Evolutionary conservation across 2,888 invertebrate genomes (phyloP), one percentile per base, ranked within the genome.

Genomic region (Epirrhoe alternata): DNA sequence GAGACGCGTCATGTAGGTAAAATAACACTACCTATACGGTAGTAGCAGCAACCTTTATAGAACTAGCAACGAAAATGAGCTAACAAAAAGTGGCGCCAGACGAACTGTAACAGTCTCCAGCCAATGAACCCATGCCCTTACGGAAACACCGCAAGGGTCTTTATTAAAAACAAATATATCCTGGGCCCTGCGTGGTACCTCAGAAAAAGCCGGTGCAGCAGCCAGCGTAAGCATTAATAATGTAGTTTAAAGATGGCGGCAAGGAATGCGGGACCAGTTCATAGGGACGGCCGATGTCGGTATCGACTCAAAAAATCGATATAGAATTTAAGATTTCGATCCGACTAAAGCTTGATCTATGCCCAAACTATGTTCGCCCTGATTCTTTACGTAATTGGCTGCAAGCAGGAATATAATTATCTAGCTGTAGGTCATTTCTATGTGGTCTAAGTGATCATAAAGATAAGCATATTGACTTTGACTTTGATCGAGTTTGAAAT

Each of bases 191-290:
- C 79, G 76, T 83, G 79, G 79, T 80, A 80, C 64, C 78, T 77
- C 63, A 68, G 61, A 68, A 68, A 68, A 68, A 64, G 71, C 66
- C 71, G 81, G 78, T 81, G 88, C 66, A 63, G 66, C 70, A 63
- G 68, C 69, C 69, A 61, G 68, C 66, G 74, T 84, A 81, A 84
- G 89, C 91, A 90, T 91, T 91, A 90, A 91, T 92, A 90, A 92
- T 92, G 90, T 89, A 91, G 86, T 89, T 88, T 88, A 86, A 92
- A 92, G 88, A 92, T 92, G 92, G 91, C 92, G 85, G 83, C 80
- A 52, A 77, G 92, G 92, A 91, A 92, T 92, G 92, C 77, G 85
- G 81, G 81, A 79, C 85, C 84, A 80, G 83, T 77, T 68, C 59
- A 55, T 70, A 69, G 70, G 66, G 73, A 66, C 80, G 79, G 73